A percentile compares a stretch with the other conserved stretches of the same genome.
These are phyloP conservation scores for Girardinus metallicus DNA, from an alignment of 2,797 vertebrate genomes.

Conservation along the genomic window DNA sequence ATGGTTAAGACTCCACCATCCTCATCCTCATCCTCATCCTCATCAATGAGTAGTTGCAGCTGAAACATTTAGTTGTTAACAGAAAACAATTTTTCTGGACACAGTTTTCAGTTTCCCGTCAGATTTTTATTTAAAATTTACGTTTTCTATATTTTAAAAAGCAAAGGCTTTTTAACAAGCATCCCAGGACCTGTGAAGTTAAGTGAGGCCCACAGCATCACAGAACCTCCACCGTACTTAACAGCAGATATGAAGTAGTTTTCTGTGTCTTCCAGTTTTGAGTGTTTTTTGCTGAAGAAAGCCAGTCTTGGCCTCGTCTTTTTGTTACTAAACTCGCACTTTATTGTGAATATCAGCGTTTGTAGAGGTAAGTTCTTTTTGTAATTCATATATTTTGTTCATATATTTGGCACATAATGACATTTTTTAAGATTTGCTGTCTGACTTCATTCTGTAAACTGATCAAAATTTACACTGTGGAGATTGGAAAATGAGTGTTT, in stretches of 20 bases:
- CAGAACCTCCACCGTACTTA: background rate
- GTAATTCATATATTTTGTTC: background rate
- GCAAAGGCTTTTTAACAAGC: background rate
- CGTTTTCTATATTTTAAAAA: background rate
- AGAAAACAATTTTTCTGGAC: background rate
- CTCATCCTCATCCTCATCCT: too few species aligned
- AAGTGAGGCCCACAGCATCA: background rate
- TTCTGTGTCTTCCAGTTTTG: background rate
- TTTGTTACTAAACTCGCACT: too few species aligned
- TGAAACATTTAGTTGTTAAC: background rate
- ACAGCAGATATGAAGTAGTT: background rate
- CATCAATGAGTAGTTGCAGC: background rate
- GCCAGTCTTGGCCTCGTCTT: background rate
- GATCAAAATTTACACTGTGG: background rate
- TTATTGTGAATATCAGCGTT: too few species aligned
- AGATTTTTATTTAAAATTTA: background rate
- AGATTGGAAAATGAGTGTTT: background rate
- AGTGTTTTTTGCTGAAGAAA: background rate
- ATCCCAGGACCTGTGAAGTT: background rate
- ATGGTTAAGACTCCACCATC: background rate
- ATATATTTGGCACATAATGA: background rate
- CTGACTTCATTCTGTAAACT: background rate
- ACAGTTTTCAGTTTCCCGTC: background rate
- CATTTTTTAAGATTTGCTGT: background rate
- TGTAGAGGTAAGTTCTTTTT: background rate